Base-by-base conservation (phyloP, 2,797 vertebrate genomes). In the Karalla daura region DNA sequence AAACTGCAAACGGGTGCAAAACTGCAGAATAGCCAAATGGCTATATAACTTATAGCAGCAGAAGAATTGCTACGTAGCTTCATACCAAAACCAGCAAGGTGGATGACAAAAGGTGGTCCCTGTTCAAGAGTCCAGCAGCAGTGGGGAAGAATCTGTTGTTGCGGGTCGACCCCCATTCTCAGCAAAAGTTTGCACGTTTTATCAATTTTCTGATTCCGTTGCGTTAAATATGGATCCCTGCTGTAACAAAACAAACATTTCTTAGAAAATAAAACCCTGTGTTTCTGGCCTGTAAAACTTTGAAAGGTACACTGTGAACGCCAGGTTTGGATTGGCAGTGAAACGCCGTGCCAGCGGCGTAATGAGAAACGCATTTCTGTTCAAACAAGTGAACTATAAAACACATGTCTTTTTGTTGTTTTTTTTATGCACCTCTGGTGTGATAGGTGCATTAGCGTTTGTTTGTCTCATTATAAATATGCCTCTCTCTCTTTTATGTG, bases 201-300 rank as follows among this genome's bases (percentile, higher is more conserved):
- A 18, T 37, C 8, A 17, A 56, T 77, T 44, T 67, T 58, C 54
- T 63, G 64, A 69, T 68, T 74, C 65, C 24, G 50, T 75, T 69
- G 63, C 63, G 23, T 76, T 72, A 70, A 76, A 87, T 46, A n/a
- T n/a, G n/a, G n/a, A n/a, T n/a, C n/a, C n/a, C n/a, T n/a, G 80
- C 86, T 30, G 10, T 36, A 63, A 32, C 54, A 17, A 4, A 24
- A 7, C 5, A 20, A 33, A 11, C 1, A 3, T 43, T 43, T 15
- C 3, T 5, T 17, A 8, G 8, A 67, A 77, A 71, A 74, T 45
- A 53, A 74, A 76, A 56, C 43, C 62, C 53, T 69, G 63, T 66
- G 52, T 63, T 80, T 62, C 54, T 78, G 24, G 58, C 18, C 78
- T 74, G 71, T 64, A 58, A 39, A 52, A 5, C 23, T 60, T 69